Evolutionary conservation across 1,140 invertebrate species (phyloP).

Genomic region (Trichonephila clavipes): DNA sequence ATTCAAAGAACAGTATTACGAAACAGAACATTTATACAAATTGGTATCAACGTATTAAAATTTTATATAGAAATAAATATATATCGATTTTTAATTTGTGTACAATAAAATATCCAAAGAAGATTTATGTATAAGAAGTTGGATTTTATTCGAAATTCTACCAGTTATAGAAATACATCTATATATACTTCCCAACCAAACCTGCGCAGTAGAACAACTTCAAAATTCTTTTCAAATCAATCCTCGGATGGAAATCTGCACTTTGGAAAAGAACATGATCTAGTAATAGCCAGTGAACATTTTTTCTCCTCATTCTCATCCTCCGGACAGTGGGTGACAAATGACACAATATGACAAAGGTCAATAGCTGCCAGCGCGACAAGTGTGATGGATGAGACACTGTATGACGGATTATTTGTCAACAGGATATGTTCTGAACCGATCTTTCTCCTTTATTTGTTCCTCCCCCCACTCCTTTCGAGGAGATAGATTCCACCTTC

Average conservation of each 20-base stretch:
- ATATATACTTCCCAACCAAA: not conserved
- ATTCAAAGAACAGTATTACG: no score
- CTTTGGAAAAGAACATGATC: not conserved
- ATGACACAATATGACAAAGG: slow-evolving; percentile 69
- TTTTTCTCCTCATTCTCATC: not conserved
- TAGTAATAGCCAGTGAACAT: slow-evolving; percentile 31
- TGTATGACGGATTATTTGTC: slow-evolving; percentile 68
- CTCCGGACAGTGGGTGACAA: slow-evolving; percentile 40
- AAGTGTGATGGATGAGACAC: slow-evolving; percentile 53
- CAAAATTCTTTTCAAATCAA: slow-evolving; percentile 19
- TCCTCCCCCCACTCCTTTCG: not conserved
- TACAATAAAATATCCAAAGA: no score
- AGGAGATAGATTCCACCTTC: not conserved
- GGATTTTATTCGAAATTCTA: not conserved
- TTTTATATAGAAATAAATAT: no score
- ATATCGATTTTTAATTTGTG: no score
- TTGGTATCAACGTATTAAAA: no score
- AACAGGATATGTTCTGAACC: slow-evolving; percentile 19
- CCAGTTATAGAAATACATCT: not conserved
- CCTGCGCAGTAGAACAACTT: not conserved
- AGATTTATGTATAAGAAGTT: no score
- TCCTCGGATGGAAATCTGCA: not conserved
- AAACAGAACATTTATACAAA: no score
- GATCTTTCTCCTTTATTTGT: slow-evolving; percentile 2
- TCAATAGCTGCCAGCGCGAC: slow-evolving; percentile 66